Conservation (phyloP, 2,888 invertebrate species). For the Mimas tiliae region DNA sequence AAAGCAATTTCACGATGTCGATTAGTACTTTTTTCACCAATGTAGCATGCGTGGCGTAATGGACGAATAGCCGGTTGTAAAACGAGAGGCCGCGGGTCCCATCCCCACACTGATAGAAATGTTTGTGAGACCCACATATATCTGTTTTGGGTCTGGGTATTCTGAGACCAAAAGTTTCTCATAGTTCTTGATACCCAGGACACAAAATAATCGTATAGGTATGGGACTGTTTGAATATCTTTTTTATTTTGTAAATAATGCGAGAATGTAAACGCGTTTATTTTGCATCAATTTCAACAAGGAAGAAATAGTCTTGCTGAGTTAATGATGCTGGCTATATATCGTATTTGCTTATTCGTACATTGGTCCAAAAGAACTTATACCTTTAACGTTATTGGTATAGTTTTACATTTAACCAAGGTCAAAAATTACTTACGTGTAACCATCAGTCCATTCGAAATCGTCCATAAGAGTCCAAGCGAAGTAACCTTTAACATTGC, state of each 20-base stretch:
- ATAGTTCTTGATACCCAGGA: too few relatives aligned
- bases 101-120: too few relatives aligned
- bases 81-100: too few relatives aligned
- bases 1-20: too few relatives aligned
- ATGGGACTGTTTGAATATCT: neutral
- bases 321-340: neutral
- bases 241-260: neutral
- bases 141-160: too few relatives aligned
- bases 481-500: constrained; percentile 80
- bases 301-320: neutral
- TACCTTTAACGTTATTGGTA: too few relatives aligned
- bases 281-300: neutral
- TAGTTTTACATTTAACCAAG: neutral
- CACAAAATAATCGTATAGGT: neutral
- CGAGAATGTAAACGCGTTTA: neutral
- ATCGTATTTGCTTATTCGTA: too few relatives aligned
- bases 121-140: too few relatives aligned
- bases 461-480: constrained; percentile 87
- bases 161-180: too few relatives aligned
- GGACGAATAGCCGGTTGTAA: too few relatives aligned
- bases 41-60: too few relatives aligned
- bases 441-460: constrained; percentile 83
- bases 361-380: too few relatives aligned
- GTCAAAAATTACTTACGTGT: constrained; percentile 58
- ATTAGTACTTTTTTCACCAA: neutral